Evolutionary conservation across 2,888 invertebrate genomes (phyloP).

Genomic region (Pandemis cinnamomeana): DNA sequence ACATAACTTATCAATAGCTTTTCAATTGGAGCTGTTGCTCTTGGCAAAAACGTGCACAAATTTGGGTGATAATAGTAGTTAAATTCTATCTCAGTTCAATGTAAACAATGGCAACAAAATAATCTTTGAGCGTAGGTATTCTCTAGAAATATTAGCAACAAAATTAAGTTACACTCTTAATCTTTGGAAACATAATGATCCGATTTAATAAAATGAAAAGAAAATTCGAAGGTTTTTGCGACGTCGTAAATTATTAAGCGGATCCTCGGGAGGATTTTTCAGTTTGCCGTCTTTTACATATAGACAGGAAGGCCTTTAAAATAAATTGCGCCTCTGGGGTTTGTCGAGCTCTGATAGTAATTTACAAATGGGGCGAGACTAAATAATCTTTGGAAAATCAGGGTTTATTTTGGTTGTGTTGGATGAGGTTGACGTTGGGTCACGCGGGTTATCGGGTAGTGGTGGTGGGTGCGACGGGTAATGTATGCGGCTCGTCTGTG

Average conservation of each 20-base stretch:
- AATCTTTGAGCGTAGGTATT: neutral
- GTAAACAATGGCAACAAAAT: constrained; percentile 2
- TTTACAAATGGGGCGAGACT: constrained; percentile 56
- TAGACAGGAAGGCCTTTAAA: constrained; percentile 67
- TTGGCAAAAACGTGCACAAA: constrained; percentile 6
- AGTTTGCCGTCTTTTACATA: constrained; percentile 64
- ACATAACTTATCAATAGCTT: constrained; percentile 32
- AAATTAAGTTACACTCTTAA: constrained; percentile 37
- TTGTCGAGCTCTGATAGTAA: constrained; percentile 62
- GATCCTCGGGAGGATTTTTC: constrained; percentile 62
- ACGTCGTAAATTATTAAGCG: constrained; percentile 65
- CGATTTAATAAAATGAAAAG: constrained; percentile 40
- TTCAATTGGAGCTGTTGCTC: constrained; percentile 22
- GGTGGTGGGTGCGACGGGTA: constrained; percentile 35
- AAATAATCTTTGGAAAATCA: constrained; percentile 46
- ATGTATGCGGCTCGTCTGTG: constrained; percentile 42
- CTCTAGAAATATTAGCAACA: constrained; percentile 18
- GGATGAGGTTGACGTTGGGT: neutral
- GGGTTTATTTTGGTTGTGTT: constrained; percentile 18
- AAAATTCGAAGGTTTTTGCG: constrained; percentile 52
- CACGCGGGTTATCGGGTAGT: constrained; percentile 1
- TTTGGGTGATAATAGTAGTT: constrained; percentile 4
- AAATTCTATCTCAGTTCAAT: neutral
- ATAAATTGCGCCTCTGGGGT: constrained; percentile 68
- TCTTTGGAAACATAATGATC: constrained; percentile 37